phyloP scores from a whole-genome alignment of 1,140 invertebrate species.

The Drosophila sp. region DNA sequence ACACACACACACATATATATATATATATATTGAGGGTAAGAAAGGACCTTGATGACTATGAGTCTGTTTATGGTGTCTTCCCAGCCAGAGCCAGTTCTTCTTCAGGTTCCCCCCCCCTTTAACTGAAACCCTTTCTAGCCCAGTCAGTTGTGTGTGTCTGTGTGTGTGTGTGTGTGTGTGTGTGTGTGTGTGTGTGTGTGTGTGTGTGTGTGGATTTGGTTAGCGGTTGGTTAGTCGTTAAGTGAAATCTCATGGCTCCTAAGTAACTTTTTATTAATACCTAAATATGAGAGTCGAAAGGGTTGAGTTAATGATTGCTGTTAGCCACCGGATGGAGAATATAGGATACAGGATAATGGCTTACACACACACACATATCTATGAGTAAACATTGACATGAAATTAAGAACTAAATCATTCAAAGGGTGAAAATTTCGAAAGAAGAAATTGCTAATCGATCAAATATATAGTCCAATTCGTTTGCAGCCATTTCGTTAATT shows the following conservation, averaged over 20 bases:
- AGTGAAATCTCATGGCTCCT: conserved; percentile 52
- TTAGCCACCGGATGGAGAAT: background rate
- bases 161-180: conserved; percentile 14
- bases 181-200: conserved; percentile 34
- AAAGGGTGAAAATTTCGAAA: no score
- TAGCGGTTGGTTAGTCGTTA: conserved; percentile 35
- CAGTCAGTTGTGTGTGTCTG: conserved; percentile 26
- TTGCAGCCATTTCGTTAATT: no score
- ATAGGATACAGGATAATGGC: background rate
- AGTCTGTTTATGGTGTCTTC: conserved; percentile 9
- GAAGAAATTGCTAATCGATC: no score
- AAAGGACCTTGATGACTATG: background rate
- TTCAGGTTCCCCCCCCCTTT: background rate
- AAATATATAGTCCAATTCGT: no score
- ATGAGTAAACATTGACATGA: no score
- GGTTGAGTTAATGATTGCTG: conserved; percentile 10
- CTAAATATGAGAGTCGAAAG: background rate
- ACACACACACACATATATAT: conserved; percentile 17
- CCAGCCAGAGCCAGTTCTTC: background rate
- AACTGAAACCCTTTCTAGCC: background rate
- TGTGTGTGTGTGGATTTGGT: background rate
- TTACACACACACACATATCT: background rate
- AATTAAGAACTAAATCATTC: no score
- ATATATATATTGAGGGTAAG: background rate
- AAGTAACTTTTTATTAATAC: conserved; percentile 21